phyloP scores from a whole-genome alignment of 2,888 invertebrate genomes.

The Perizoma affinitatum region DNA sequence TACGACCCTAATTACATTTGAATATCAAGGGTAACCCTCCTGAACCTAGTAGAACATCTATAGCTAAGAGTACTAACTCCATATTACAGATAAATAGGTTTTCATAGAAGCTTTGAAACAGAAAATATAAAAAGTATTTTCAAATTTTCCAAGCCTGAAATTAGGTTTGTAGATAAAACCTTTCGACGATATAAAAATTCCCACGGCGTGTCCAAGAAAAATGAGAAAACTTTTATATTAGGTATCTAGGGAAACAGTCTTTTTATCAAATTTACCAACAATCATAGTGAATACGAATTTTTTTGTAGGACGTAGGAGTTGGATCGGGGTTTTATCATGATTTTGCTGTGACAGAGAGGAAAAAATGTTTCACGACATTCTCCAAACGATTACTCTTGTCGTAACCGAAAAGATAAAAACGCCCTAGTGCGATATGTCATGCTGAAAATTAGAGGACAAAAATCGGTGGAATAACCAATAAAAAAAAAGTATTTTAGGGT shows the following conservation, averaged over 20 bases:
- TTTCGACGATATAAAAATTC: conserved; percentile 10
- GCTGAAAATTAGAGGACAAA: too few relatives aligned
- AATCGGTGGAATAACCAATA: too few relatives aligned
- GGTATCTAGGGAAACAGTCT: conserved; percentile 2
- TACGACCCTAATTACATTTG: too few relatives aligned
- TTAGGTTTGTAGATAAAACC: conserved; percentile 2
- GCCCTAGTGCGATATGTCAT: too few relatives aligned
- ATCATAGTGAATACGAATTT: background rate
- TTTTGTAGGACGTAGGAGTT: background rate
- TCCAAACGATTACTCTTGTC: too few relatives aligned
- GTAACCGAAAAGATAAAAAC: too few relatives aligned
- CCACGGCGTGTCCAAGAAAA: conserved; percentile 4
- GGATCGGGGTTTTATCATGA: background rate
- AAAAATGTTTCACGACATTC: too few relatives aligned
- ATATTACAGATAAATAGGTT: too few relatives aligned
- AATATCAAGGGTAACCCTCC: too few relatives aligned
- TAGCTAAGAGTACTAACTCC: too few relatives aligned
- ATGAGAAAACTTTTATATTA: conserved; percentile 22
- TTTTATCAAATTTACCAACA: conserved; percentile 7
- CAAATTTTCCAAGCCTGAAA: conserved; percentile 12
- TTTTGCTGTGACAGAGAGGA: background rate
- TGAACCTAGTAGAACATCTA: too few relatives aligned
- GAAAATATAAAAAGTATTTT: conserved; percentile 4
- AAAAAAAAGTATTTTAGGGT: too few relatives aligned
- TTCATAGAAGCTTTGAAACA: background rate